Percentiles rank a stretch among this genome's conserved stretches.
Conservation (phyloP, 2,888 invertebrate species). For the Timandra comae region DNA sequence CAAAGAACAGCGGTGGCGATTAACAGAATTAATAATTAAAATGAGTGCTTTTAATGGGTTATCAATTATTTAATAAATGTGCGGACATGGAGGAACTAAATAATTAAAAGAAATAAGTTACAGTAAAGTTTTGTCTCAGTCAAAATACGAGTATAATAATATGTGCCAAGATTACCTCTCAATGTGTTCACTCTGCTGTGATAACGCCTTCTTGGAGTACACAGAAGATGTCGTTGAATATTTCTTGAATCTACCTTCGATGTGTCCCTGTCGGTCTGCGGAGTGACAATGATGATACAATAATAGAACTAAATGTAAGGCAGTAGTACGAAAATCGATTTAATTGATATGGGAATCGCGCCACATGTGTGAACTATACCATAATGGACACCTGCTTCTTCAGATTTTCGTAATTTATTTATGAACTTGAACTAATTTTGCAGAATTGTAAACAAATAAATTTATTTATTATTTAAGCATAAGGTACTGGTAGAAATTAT, state of each 20-base stretch:
- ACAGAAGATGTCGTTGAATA: conserved; percentile 71
- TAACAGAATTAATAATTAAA: too few species aligned
- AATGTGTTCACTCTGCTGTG: conserved; percentile 67
- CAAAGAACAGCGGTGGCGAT: too few species aligned
- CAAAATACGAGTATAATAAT: too few species aligned
- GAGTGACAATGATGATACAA: conserved; percentile 24
- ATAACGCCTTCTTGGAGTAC: conserved; percentile 68
- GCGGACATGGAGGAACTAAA: too few species aligned
- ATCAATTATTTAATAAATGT: too few species aligned
- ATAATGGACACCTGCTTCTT: conserved; percentile 14
- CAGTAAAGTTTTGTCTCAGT: too few species aligned
- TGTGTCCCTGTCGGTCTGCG: conserved; percentile 67
- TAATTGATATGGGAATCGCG: conserved; percentile 39
- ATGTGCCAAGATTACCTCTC: conserved; percentile 71
- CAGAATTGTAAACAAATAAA: conserved; percentile 3
- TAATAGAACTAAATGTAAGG: conserved; percentile 27
- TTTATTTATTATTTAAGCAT: too few species aligned
- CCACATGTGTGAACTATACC: conserved; percentile 20
- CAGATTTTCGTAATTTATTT: background rate
- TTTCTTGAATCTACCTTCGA: conserved; percentile 71
- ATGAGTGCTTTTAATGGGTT: too few species aligned
- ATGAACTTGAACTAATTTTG: background rate
- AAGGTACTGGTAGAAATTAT: too few species aligned
- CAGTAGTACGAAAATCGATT: conserved; percentile 38
- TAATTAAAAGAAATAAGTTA: too few species aligned